Base-by-base conservation (phyloP, 2,888 invertebrate genomes). In the Eupithecia tripunctaria region DNA sequence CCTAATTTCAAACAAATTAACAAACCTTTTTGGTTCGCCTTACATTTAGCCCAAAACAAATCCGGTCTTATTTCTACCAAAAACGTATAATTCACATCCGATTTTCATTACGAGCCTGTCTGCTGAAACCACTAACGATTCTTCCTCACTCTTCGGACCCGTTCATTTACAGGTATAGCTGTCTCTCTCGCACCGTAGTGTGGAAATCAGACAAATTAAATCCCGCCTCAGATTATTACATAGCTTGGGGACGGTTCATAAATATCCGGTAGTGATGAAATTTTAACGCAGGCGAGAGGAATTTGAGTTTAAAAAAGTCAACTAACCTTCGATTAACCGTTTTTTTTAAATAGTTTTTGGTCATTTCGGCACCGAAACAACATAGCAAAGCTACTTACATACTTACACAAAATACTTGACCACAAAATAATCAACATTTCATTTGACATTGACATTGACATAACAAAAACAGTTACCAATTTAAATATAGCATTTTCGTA, bases 151-250 rank as follows among this genome's bases (percentile, higher is more conserved):
- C 78, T 79, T 88, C 82, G 76, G 64, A 73, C 85, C 27, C 67
- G 29, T 0, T 12, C n/a, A 15, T 69, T n/a, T 59, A 38, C n/a
- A 14, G 27, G 15, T 64, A 79, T 82, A 74, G 43, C 10, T 66
- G 41, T 89, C 90, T 76, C 86, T 47, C 71, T 90, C 83, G 74
- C 86, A 82, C 88, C 80, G 90, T 95, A 95, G 95, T 95, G 95
- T 95, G 95, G 75, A 96, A 96, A 96, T 96, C 96, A 95, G 95
- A 95, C 95, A 96, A 96, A 96, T 96, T 96, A 96, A 96, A 96
- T 96, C 96, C 95, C 90, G 95, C 95, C 95, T 95, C 95, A 95
- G 95, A 96, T 96, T 96, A 96, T 96, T 96, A 96, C 95, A 96
- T 96, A 96, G 95, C 95, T 95, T 95, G 95, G 95, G 95, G 95